Evolutionary conservation across 2,888 invertebrate genomes (phyloP), one percentile per base, ranked within the genome.

Genomic region (Choristoneura rosaceana): DNA sequence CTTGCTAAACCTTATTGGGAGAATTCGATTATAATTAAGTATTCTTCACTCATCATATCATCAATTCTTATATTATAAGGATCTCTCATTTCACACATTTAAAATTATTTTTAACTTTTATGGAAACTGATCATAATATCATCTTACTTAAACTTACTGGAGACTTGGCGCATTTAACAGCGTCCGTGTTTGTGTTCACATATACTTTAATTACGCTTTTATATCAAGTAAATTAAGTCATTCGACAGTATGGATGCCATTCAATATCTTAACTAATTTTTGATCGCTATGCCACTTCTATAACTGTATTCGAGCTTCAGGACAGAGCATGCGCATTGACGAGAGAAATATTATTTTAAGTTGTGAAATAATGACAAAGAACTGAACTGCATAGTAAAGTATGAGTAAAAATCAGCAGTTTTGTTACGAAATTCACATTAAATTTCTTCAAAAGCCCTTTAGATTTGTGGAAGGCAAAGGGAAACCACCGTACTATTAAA

Each of bases 291-390:
- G 38, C 38, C 4, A 55, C 25, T 55, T 7, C 12, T 25, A 4
- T 15, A 14, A 47, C 25, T 25, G 25, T 17, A 15, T 9, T 4
- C 25, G 25, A 55, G 12, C 25, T 55, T 59, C n/a, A 8, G 52
- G 52, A 59, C 59, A 8, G 33, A 38, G 59, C 59, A 59, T 59
- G 59, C 59, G 59, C 59, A 34, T 33, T 58, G 17, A 4, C 7
- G n/a, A 7, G 4, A 59, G n/a, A 38, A 59, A n/a, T n/a, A 38
- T 34, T 38, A 2, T n/a, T 59, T n/a, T 38, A 38, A 59, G 14
- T 59, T 59, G 59, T 34, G 38, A 38, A 59, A 59, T 59, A 33
- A 12, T 12, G 10, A 2, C 5, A 2, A 25, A 25, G 8, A 17
- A 15, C 2, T 8, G 3, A 38, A 15, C n/a, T 15, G 4, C 15